phyloP scores from a whole-genome alignment of 2,113 vertebrate species.

The Synodontis membranacea region DNA sequence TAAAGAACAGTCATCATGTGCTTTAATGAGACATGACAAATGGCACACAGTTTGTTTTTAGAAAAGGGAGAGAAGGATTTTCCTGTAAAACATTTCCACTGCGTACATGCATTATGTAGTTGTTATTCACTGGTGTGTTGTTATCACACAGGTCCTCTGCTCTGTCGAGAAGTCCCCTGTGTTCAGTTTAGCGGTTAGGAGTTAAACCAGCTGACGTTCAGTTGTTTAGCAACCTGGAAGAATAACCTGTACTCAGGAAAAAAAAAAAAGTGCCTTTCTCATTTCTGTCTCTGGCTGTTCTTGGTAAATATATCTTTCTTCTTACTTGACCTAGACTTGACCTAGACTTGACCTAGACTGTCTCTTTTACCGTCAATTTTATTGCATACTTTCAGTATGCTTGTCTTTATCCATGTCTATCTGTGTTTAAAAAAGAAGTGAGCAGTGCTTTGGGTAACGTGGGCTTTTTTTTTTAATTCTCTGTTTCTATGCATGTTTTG shows the following conservation, averaged over 20 bases:
- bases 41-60: neutral
- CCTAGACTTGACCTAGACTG: neutral
- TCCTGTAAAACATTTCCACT: neutral
- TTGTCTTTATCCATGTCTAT: neutral
- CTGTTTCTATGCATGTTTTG: neutral
- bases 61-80: neutral
- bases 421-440: neutral
- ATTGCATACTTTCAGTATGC: neutral
- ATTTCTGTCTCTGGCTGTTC: neutral
- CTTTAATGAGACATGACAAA: neutral
- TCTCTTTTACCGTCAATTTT: neutral
- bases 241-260: neutral
- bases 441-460: neutral
- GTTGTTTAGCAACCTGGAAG: slow-evolving; percentile 26
- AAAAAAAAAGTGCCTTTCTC: neutral
- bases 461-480: neutral
- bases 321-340: too few species aligned
- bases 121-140: neutral
- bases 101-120: neutral
- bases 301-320: neutral
- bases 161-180: neutral
- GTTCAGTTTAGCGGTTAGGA: neutral
- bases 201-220: slow-evolving; percentile 7
- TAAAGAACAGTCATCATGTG: neutral
- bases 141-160: neutral